Evolutionary conservation across 2,113 vertebrate species (phyloP).

Genomic region (Choloepus hoffmanni): DNA sequence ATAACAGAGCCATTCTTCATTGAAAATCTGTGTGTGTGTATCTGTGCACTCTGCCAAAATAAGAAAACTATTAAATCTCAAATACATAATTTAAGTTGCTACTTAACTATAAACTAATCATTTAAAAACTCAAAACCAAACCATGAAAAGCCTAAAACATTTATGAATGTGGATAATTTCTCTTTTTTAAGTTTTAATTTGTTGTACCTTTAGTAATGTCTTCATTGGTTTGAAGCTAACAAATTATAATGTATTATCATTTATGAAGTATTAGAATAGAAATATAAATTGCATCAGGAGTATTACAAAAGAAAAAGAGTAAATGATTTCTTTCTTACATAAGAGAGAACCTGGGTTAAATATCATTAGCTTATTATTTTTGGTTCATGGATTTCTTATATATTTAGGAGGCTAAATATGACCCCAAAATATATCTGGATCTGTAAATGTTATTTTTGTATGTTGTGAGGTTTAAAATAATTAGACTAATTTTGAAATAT

Average conservation of each 20-base stretch:
- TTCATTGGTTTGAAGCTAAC: slow-evolving; percentile 55
- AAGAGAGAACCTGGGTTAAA: background rate
- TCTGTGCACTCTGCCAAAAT: slow-evolving; percentile 58
- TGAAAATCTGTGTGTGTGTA: slow-evolving; percentile 40
- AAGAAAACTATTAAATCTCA: slow-evolving; percentile 72
- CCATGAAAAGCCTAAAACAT: slow-evolving; percentile 41
- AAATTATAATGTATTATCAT: slow-evolving; percentile 21
- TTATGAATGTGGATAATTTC: slow-evolving; percentile 61
- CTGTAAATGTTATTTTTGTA: background rate
- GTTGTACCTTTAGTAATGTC: slow-evolving; percentile 19
- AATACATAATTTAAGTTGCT: slow-evolving; percentile 64
- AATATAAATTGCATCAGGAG: slow-evolving; percentile 14
- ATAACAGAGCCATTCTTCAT: slow-evolving; percentile 77
- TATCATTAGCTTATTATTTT: slow-evolving; percentile 35
- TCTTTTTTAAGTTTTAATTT: slow-evolving; percentile 72
- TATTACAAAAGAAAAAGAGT: slow-evolving; percentile 1
- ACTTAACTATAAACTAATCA: slow-evolving; percentile 61
- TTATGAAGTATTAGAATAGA: slow-evolving; percentile 32
- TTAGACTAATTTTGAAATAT: slow-evolving; percentile 50
- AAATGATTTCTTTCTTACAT: background rate
- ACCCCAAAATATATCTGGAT: background rate
- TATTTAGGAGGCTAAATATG: slow-evolving; percentile 25
- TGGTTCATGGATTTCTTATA: slow-evolving; percentile 54
- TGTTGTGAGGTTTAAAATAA: slow-evolving; percentile 38
- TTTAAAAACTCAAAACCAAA: slow-evolving; percentile 71